These are phyloP conservation scores for Brachionus asplanchnoidis DNA, from an alignment of 1,140 invertebrate genomes.

Conservation along the genomic window DNA sequence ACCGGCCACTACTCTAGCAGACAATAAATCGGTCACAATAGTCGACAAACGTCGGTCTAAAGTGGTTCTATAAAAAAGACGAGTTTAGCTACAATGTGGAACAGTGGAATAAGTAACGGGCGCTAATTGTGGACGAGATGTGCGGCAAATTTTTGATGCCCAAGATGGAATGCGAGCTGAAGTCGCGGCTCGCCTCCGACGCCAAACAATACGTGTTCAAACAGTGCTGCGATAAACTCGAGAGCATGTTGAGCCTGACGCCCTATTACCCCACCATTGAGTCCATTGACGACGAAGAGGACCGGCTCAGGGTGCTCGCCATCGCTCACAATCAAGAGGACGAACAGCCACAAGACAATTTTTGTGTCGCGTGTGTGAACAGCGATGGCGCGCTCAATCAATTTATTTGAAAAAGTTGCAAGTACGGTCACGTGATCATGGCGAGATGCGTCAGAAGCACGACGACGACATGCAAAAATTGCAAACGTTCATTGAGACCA, in stretches of 20 bases:
- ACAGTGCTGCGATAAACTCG: conserved; percentile 47
- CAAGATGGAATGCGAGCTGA: conserved; percentile 79
- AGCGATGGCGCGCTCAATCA: background rate
- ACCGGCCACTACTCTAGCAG: too few relatives aligned
- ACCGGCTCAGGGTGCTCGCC: conserved; percentile 78
- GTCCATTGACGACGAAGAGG: conserved; percentile 65
- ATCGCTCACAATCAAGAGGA: conserved; percentile 71
- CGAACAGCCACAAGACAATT: background rate
- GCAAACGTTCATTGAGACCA: conserved; percentile 76
- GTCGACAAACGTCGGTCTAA: conserved; percentile 44
- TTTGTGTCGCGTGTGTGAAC: conserved; percentile 20
- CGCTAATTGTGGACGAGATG: conserved; percentile 79
- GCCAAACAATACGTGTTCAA: conserved; percentile 79
- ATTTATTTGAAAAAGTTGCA: background rate
- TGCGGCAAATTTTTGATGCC: conserved; percentile 82
- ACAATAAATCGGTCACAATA: conserved; percentile 32
- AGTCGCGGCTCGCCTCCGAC: conserved; percentile 73
- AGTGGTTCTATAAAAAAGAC: conserved; percentile 62
- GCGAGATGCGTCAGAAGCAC: conserved; percentile 58
- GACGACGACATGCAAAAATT: conserved; percentile 75
- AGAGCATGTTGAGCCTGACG: background rate
- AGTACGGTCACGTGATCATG: background rate
- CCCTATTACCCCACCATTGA: background rate
- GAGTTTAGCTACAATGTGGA: conserved; percentile 92
- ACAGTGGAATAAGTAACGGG: conserved; percentile 86